Percentiles rank a stretch among this genome's conserved stretches.
Evolutionary conservation across 2,888 invertebrate genomes (phyloP).

Genomic region (Abrostola triplasia): DNA sequence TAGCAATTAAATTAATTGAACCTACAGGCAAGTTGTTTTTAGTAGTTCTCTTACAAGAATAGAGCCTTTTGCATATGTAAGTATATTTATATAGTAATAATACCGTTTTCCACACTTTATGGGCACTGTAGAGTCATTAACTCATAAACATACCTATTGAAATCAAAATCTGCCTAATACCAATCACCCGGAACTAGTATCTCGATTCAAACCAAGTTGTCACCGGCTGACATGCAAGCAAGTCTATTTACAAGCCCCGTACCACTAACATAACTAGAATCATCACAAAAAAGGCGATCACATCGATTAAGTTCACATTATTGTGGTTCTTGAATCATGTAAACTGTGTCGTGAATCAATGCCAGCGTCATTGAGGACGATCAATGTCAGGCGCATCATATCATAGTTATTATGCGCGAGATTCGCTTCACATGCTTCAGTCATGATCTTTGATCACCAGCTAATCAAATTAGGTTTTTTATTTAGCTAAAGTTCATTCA

Average conservation of each 20-base stretch:
- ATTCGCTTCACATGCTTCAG: not conserved
- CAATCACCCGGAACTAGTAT: too few species aligned
- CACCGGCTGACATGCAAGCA: not conserved
- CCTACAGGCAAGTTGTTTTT: not conserved
- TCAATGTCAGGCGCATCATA: constrained; percentile 27
- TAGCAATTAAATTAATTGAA: constrained; percentile 15
- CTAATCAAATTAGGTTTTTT: too few species aligned
- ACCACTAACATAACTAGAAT: not conserved
- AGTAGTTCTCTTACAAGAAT: not conserved
- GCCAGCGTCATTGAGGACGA: constrained; percentile 42
- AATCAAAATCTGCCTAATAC: too few species aligned
- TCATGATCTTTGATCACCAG: too few species aligned
- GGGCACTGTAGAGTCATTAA: too few species aligned
- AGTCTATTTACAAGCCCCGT: constrained; percentile 9
- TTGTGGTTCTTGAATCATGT: constrained; percentile 43
- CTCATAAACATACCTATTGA: too few species aligned
- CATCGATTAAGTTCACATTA: constrained; percentile 52
- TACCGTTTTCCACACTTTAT: too few species aligned
- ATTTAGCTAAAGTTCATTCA: too few species aligned
- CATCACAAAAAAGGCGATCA: constrained; percentile 22
- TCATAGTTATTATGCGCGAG: constrained; percentile 18
- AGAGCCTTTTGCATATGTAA: too few species aligned
- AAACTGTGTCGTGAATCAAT: constrained; percentile 45
- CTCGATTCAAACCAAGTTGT: not conserved
- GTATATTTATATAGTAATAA: too few species aligned